Percentiles rank a stretch among this genome's conserved stretches.
Evolutionary conservation across 35 echinoderm and acorn worm species (phyloP).

Genomic region (Acanthaster planci): DNA sequence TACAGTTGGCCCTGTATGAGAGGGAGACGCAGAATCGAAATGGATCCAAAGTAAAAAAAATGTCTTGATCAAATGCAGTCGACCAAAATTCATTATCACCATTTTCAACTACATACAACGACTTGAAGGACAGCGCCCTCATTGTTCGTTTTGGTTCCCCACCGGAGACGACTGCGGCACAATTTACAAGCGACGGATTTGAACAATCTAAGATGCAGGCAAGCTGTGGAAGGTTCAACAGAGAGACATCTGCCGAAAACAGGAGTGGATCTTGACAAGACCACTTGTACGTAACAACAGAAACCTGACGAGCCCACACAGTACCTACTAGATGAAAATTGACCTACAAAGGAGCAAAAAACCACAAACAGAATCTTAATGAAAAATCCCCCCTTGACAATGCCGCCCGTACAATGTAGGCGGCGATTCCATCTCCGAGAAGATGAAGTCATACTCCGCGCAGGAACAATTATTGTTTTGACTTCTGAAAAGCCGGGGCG

Average conservation of each 20-base stretch:
- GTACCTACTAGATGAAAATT: not conserved
- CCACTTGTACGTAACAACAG: not conserved
- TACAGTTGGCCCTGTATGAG: too few species aligned
- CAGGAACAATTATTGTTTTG: conserved; percentile 21
- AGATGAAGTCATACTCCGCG: not conserved
- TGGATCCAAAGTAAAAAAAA: too few species aligned
- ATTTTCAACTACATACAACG: too few species aligned
- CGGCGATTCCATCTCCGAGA: not conserved
- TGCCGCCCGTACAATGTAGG: not conserved
- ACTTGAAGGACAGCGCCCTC: not conserved
- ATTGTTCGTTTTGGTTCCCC: not conserved
- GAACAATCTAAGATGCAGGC: too few species aligned
- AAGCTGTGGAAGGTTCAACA: not conserved
- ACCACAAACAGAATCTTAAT: conserved; percentile 10
- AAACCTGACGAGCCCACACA: not conserved
- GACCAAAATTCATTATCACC: too few species aligned
- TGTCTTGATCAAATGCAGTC: too few species aligned
- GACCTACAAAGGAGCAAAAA: not conserved
- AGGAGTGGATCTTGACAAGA: not conserved
- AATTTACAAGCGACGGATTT: too few species aligned
- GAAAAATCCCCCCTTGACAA: conserved; percentile 11
- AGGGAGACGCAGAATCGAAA: too few species aligned
- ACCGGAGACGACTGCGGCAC: too few species aligned
- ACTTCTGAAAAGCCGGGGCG: conserved; percentile 28
- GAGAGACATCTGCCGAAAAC: not conserved